Percentiles rank a stretch among this genome's conserved stretches.
phyloP scores from a whole-genome alignment of 2,888 invertebrate genomes.

The Capitulum mitella region DNA sequence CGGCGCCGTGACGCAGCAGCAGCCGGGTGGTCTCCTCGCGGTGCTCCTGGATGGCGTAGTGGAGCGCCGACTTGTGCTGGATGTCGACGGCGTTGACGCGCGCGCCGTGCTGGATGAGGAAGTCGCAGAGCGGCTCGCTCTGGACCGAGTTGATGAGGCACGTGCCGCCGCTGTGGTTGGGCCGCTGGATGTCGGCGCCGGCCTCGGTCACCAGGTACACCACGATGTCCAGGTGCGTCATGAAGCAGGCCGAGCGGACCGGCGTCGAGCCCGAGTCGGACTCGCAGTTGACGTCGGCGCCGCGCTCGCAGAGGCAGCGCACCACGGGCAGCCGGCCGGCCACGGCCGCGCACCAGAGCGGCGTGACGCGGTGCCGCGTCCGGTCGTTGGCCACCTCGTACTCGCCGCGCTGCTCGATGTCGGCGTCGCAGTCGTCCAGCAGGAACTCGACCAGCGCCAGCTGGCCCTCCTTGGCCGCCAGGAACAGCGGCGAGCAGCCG shows the following conservation, averaged over 20 bases:
- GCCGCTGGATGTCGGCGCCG: constrained; percentile 72
- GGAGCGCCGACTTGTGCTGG: constrained; percentile 82
- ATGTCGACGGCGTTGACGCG: constrained; percentile 78
- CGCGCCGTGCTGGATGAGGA: constrained; percentile 66
- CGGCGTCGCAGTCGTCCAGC: constrained; percentile 69
- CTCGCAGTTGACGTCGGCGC: constrained; percentile 76
- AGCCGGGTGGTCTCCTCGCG: constrained; percentile 73
- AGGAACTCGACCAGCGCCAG: constrained; percentile 78
- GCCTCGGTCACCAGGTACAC: constrained; percentile 60
- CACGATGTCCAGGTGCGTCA: constrained; percentile 77
- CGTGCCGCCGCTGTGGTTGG: constrained; percentile 86
- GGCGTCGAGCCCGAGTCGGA: constrained; percentile 63
- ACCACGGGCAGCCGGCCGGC: constrained; percentile 70
- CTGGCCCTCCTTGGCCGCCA: constrained; percentile 69
- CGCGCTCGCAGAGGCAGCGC: constrained; percentile 65
- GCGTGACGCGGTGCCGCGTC: constrained; percentile 72
- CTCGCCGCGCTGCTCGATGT: constrained; percentile 73
- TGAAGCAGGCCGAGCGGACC: constrained; percentile 84
- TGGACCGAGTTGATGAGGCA: constrained; percentile 90
- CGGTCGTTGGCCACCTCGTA: constrained; percentile 78
- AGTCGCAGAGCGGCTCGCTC: constrained; percentile 69
- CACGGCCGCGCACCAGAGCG: constrained; percentile 87
- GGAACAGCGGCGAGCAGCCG: constrained; percentile 73
- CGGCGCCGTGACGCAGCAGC: constrained; percentile 68
- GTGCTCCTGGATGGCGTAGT: constrained; percentile 71